These are phyloP conservation scores for Calidris pygmaea DNA, from an alignment of 2,113 vertebrate species.

Conservation along the genomic window DNA sequence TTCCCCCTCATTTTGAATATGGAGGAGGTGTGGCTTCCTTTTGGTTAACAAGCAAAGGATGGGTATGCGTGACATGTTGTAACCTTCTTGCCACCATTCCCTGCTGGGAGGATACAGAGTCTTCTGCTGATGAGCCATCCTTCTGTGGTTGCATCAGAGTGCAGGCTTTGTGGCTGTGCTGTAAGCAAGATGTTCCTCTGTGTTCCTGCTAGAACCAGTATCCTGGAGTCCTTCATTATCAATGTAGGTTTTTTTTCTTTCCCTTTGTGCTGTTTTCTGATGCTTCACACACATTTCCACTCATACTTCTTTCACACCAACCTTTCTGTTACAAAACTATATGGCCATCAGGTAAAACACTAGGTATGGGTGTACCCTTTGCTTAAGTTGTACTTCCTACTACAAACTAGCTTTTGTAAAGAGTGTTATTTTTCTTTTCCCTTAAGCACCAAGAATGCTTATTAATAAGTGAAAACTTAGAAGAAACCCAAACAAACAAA, in stretches of 20 bases:
- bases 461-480: not conserved
- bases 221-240: not conserved
- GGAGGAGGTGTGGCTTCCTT: not conserved
- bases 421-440: not conserved
- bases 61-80: fast-evolving
- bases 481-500: not conserved
- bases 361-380: not conserved
- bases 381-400: not conserved
- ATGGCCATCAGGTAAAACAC: not conserved
- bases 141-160: not conserved
- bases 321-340: not conserved
- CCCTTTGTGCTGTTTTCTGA: not conserved
- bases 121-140: not conserved
- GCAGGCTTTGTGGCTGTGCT: not conserved
- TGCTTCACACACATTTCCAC: not conserved
- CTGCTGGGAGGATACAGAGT: not conserved
- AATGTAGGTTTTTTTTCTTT: not conserved
- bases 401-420: not conserved
- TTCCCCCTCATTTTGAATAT: not conserved
- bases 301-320: not conserved
- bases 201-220: not conserved
- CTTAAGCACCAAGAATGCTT: not conserved
- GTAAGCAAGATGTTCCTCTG: not conserved
- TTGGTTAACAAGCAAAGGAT: not conserved
- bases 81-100: not conserved